Conservation (phyloP, 2,888 invertebrate genomes). For the Scrobipalpa atriplicella region DNA sequence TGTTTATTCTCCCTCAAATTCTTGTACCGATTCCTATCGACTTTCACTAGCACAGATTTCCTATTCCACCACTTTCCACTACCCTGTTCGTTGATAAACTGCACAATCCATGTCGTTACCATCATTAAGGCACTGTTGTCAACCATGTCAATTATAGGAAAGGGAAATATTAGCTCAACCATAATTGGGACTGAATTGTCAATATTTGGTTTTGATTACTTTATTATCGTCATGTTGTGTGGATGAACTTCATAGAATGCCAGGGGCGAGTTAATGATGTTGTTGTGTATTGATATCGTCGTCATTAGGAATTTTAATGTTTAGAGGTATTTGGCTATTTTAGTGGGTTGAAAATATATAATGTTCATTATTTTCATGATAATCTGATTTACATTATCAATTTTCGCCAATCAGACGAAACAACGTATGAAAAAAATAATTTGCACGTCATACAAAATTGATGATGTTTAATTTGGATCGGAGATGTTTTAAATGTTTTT, state of each 20-base stretch:
- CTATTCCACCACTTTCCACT: slow-evolving; percentile 39
- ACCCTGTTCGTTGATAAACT: slow-evolving; percentile 47
- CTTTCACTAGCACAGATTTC: not conserved
- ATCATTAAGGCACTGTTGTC: slow-evolving; percentile 67
- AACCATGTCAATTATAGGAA: slow-evolving; percentile 72
- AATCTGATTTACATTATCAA: no score
- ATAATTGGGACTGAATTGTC: slow-evolving; percentile 48
- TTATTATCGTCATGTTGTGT: slow-evolving; percentile 12
- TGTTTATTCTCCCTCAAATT: not conserved
- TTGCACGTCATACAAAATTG: no score
- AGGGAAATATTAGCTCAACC: slow-evolving; percentile 67
- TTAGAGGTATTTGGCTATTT: no score
- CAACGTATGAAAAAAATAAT: no score
- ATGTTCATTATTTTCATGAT: no score
- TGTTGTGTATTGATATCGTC: not conserved
- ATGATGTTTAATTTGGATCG: no score
- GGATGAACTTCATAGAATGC: slow-evolving; percentile 19
- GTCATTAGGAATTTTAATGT: not conserved
- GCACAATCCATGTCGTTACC: slow-evolving; percentile 53
- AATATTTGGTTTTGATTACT: slow-evolving; percentile 8
- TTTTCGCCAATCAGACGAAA: no score
- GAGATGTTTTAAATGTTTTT: no score
- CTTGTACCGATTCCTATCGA: no score
- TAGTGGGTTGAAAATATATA: not conserved
- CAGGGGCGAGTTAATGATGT: slow-evolving; percentile 7